Percentiles rank a stretch among this genome's conserved stretches.
Evolutionary conservation across 2,888 invertebrate genomes (phyloP).

Genomic region (Dynastes maya): DNA sequence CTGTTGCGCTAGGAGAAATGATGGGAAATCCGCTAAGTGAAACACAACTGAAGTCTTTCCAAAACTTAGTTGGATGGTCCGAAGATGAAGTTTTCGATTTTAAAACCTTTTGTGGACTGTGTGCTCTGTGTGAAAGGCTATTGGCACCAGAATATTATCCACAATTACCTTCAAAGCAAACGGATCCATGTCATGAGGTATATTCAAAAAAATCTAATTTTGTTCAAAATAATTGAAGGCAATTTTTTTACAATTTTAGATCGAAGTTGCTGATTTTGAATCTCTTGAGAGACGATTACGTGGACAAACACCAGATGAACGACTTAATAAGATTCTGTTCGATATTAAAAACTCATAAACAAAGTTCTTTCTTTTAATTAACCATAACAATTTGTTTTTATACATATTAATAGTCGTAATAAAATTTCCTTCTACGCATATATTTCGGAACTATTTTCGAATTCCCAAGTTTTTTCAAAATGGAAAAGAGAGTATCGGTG

Average conservation of each 20-base stretch:
- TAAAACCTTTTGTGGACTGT: slow-evolving; percentile 85
- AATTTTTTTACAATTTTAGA: slow-evolving; percentile 68
- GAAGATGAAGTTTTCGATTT: slow-evolving; percentile 76
- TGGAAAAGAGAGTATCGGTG: too few species aligned
- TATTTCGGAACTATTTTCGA: too few species aligned
- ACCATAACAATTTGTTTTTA: too few species aligned
- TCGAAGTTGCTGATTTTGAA: slow-evolving; percentile 81
- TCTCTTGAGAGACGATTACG: slow-evolving; percentile 76
- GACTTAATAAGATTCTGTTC: slow-evolving; percentile 72
- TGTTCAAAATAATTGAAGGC: not conserved
- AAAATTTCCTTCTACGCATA: too few species aligned
- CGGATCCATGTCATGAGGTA: slow-evolving; percentile 83
- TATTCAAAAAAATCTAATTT: not conserved
- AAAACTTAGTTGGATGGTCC: slow-evolving; percentile 73
- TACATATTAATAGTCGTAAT: too few species aligned
- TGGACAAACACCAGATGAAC: slow-evolving; percentile 70
- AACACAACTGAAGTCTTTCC: slow-evolving; percentile 72
- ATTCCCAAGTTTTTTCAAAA: too few species aligned
- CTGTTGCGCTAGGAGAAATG: slow-evolving; percentile 75
- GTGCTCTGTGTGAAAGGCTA: slow-evolving; percentile 83
- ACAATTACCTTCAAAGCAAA: slow-evolving; percentile 72
- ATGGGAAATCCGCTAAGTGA: slow-evolving; percentile 77
- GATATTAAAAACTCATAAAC: slow-evolving; percentile 66
- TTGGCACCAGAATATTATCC: slow-evolving; percentile 72
- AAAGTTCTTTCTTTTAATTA: not conserved